Evolutionary conservation across 2,113 vertebrate species (phyloP), one percentile per base, ranked within the genome.

Genomic region (Phoenicopterus ruber): DNA sequence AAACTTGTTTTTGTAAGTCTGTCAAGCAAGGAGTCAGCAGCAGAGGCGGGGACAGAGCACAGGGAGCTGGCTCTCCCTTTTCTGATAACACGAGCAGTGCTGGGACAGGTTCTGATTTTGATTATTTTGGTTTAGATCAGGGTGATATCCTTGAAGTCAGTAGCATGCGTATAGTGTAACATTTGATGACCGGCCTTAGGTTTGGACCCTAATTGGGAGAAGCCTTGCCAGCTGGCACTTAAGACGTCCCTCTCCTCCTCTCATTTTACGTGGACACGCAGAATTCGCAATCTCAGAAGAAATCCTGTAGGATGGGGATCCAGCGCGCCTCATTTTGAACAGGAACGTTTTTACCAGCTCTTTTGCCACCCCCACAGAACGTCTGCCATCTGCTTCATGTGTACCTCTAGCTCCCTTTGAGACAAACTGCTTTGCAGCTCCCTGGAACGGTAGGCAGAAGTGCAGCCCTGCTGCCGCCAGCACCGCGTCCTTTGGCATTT

Each of bases 161-260:
- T 14, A 46, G 11, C 0, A 0, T 9, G 25, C 3, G 1, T 46
- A 1, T 1, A 32, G 57, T 11, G n/a, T 57, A 73, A 61, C 32
- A 13, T 25, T 77, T 0, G 1, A 22, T 42, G 84, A 13, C 14
- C 9, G 28, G 18, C 70, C 69, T 80, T 57, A 34, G 58, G 25
- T 47, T 62, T 54, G 59, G 16, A 19, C 54, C 19, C 49, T 69
- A 24, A 34, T 1, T 22, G 22, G 24, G 58, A 58, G 62, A 82
- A 82, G 42, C 50, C 31, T 34, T 55, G 34, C 29, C 73, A 86
- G 71, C 31, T 62, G 76, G 31, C 8, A 6, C 34, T 83, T 72
- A 24, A 44, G 26, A 21, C 10, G 1, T 62, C 46, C 65, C 22
- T 86, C 46, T 66, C 47, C 63, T 86, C 49, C 72, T 70, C 46